Base-by-base conservation (phyloP, 2,797 vertebrate species). In the Brachyalestes nurse region DNA sequence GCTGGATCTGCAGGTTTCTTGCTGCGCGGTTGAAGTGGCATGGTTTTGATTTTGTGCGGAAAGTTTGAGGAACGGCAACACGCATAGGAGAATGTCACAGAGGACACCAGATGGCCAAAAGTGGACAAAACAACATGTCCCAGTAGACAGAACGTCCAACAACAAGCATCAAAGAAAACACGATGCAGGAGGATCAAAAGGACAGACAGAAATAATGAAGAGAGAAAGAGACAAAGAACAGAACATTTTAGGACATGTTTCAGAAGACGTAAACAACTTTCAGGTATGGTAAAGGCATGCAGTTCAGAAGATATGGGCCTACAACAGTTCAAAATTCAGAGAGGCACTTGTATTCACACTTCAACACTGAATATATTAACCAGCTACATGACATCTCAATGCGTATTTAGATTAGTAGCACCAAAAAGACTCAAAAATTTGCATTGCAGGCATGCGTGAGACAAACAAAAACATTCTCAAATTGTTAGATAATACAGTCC, bases 1-100 rank as follows among this genome's bases (percentile, higher is more conserved):
- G 96, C 85, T 96, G 96, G 81, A 97, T 93, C 75, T 89, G 93
- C 80, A 96, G 93, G 88, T 94, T 97, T 89, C 94, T 95, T 45
- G 94, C 97, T 98, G 94, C 71, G 82, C 74, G 80, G 66, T 66
- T 23, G 40, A 49, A n/a, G 19, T 58, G 60, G 51, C 53, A 58
- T 34, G 60, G 58, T 80, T 64, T 66, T 4, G 28, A 60, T 23
- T n/a, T 67, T 7, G 60, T 69, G 78, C 78, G 49, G 23, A 2
- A 69, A 34, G 14, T 60, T 55, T 75, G 58, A 19, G 19, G 42
- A 16, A 69, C 49, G n/a, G 60, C 51, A 23, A 55, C 23, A 65
- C 55, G 47, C 49, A 67, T n/a, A 77, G n/a, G 79, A 78, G 16
- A 73, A 84, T 82, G 66, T 57, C 51, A 82, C 10, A 77, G 38